phyloP scores from a whole-genome alignment of 2,888 invertebrate genomes.

The Drosophila mimetica region DNA sequence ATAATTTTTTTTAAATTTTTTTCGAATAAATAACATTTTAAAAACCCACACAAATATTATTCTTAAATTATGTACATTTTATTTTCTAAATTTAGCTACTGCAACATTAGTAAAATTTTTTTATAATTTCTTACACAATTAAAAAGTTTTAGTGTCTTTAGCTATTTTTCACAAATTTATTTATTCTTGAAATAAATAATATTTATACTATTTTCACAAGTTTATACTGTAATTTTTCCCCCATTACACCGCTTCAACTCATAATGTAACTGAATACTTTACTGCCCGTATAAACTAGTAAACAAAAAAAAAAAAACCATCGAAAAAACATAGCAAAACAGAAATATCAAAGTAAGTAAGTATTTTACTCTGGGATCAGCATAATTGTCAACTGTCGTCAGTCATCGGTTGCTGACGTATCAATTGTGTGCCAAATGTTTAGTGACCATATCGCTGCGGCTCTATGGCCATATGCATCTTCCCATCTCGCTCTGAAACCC shows the following conservation, averaged over 20 bases:
- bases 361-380: conserved; percentile 46
- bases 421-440: conserved; percentile 82
- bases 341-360: conserved; percentile 16
- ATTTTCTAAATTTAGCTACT: too few species aligned
- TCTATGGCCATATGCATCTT: conserved; percentile 1
- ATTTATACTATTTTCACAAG: too few species aligned
- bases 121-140: too few species aligned
- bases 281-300: conserved; percentile 19
- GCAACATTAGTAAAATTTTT: too few species aligned
- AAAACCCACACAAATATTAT: too few species aligned
- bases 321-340: conserved; percentile 22
- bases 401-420: conserved; percentile 65
- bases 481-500: conserved; percentile 6
- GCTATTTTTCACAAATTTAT: too few species aligned
- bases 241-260: conserved; percentile 14
- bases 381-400: conserved; percentile 69
- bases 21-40: too few species aligned
- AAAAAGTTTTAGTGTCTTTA: too few species aligned
- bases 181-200: too few species aligned
- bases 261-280: conserved; percentile 47
- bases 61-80: too few species aligned
- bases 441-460: conserved; percentile 72
- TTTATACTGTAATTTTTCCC: background rate
- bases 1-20: too few species aligned
- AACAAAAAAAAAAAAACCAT: conserved; percentile 14